phyloP scores from a whole-genome alignment of 2,797 vertebrate species.

The Acropternis orthonyx region DNA sequence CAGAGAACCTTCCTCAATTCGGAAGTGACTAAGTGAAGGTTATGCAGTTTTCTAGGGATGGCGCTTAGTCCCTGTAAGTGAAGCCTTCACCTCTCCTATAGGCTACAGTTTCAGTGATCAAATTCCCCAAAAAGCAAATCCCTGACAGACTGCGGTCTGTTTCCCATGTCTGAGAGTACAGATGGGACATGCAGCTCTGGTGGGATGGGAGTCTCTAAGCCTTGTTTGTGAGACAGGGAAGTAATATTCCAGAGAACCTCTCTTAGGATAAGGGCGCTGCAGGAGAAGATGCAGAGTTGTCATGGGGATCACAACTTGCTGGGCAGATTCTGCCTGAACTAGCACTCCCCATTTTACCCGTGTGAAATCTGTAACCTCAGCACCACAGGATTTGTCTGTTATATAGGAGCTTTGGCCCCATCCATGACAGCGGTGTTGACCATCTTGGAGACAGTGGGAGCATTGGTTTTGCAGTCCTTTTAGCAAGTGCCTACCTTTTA shows the following conservation, averaged over 20 bases:
- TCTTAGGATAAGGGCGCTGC: too few relatives aligned
- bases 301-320: not conserved
- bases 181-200: not conserved
- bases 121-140: accelerated
- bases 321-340: not conserved
- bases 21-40: not conserved
- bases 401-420: not conserved
- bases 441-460: not conserved
- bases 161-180: accelerated
- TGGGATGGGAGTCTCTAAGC: not conserved
- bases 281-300: not conserved
- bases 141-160: not conserved
- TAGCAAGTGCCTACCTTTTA: not conserved
- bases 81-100: not conserved
- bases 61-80: not conserved
- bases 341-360: not conserved
- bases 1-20: not conserved
- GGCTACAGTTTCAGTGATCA: not conserved
- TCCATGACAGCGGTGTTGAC: not conserved
- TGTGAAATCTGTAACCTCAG: not conserved
- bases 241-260: not conserved
- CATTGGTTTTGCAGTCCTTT: not conserved
- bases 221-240: not conserved
- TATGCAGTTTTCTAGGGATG: not conserved
- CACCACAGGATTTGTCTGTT: not conserved